Evolutionary conservation across 2,113 vertebrate species (phyloP), one percentile per base, ranked within the genome.

Genomic region (Burhinus bistriatus): DNA sequence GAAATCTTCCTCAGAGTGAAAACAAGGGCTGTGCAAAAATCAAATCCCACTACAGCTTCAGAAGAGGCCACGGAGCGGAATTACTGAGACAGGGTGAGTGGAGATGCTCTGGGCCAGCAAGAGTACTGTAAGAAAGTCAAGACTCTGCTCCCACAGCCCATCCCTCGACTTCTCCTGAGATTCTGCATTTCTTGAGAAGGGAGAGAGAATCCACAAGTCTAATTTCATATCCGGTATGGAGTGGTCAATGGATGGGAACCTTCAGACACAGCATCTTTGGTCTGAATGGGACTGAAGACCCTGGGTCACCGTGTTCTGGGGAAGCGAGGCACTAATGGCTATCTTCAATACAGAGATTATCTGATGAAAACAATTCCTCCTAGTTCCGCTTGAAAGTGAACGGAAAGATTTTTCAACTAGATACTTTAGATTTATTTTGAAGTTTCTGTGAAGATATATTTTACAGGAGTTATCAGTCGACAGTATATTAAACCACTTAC

Each of bases 161-260:
- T 9, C 81, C 42, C 61, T 45, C 1, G 2, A 7, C 62, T 57
- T 23, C 42, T 73, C 68, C 68, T 1, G 10, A 70, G 36, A 51
- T 12, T 49, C 22, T 38, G 30, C n/a, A 2, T 19, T 34, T 40
- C 49, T 27, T 5, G 4, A 27, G 61, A 51, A 55, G 49, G 27
- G 20, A 17, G 21, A 59, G 36, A 55, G 55, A 69, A 69, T 14
- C 61, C 69, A 29, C 36, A 69, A 9, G 22, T 19, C 45, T 27
- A 3, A 51, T 11, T 30, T 42, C n/a, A 0, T 4, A 6, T 4
- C 54, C 6, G 23, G 9, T 11, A 30, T 9, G 1, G 16, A 15
- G 68, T 0, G 55, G 29, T 13, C 30, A 25, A 5, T 3, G 42
- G 59, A 8, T 0, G 6, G 42, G 3, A 15, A 62, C 75, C 21